Evolutionary conservation across 2,888 invertebrate genomes (phyloP).

Genomic region (Prosapia bicincta): DNA sequence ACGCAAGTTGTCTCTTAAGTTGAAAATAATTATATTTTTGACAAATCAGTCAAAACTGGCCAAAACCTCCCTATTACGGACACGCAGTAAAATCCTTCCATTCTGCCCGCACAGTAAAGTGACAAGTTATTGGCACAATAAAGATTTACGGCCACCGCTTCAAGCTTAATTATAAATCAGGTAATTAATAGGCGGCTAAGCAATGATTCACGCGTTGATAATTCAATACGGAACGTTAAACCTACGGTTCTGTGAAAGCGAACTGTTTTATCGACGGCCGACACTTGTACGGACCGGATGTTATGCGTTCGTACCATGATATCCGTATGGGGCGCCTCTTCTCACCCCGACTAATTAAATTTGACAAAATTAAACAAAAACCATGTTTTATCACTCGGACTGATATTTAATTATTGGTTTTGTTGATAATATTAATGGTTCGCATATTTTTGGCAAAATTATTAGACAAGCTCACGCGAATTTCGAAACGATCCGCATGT

Average conservation of each 20-base stretch:
- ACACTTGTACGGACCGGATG: neutral
- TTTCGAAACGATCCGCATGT: neutral
- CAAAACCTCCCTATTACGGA: too few species aligned
- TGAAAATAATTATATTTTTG: too few species aligned
- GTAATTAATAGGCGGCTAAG: neutral
- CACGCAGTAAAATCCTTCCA: too few species aligned
- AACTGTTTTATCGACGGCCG: neutral
- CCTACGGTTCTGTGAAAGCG: neutral
- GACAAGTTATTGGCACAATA: neutral
- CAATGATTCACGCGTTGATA: neutral
- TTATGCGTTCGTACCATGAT: neutral
- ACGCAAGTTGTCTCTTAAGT: too few species aligned
- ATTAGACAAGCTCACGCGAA: neutral
- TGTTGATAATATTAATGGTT: neutral
- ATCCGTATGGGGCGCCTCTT: neutral
- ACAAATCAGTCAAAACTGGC: too few species aligned
- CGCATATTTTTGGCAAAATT: neutral
- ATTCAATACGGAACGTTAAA: neutral
- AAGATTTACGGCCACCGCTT: neutral
- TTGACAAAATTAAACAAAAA: neutral
- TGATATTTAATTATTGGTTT: too few species aligned
- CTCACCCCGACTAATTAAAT: neutral
- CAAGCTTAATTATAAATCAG: neutral
- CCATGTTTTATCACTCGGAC: neutral
- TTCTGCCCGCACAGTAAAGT: too few species aligned